These are phyloP conservation scores for Glaucomys volans DNA, from an alignment of 2,113 vertebrate genomes.

Conservation along the genomic window DNA sequence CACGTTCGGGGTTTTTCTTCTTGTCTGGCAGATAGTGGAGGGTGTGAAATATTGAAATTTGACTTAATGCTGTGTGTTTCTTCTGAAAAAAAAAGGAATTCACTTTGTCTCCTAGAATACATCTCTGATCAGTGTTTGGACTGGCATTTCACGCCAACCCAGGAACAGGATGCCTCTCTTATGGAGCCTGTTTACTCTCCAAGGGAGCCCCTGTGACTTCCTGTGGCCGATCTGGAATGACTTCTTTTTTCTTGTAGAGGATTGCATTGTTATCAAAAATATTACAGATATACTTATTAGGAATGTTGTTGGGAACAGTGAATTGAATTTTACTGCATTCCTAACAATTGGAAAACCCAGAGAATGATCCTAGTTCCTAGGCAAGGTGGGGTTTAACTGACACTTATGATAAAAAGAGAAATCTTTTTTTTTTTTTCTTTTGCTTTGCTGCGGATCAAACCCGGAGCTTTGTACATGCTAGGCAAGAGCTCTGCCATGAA, in stretches of 20 bases:
- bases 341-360: not conserved
- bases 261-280: not conserved
- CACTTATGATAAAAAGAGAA: not conserved
- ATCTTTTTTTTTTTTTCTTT: not conserved
- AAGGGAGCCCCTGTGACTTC: not conserved
- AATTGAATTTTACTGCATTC: slow-evolving; percentile 22
- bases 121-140: not conserved
- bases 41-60: slow-evolving; percentile 79
- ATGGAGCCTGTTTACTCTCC: not conserved
- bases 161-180: not conserved
- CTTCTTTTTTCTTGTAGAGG: not conserved
- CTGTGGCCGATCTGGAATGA: not conserved
- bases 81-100: slow-evolving; percentile 65
- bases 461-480: not conserved
- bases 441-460: not conserved
- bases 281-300: not conserved
- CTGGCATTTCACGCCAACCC: not conserved
- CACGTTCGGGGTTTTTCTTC: slow-evolving; percentile 60
- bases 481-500: not conserved
- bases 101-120: slow-evolving; percentile 44
- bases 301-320: not conserved
- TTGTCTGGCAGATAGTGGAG: slow-evolving; percentile 70
- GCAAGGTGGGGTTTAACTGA: not conserved
- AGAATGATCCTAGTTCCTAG: not conserved
- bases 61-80: slow-evolving; percentile 63